phyloP scores from a whole-genome alignment of 2,888 invertebrate genomes.

The Drosophila longiperda region DNA sequence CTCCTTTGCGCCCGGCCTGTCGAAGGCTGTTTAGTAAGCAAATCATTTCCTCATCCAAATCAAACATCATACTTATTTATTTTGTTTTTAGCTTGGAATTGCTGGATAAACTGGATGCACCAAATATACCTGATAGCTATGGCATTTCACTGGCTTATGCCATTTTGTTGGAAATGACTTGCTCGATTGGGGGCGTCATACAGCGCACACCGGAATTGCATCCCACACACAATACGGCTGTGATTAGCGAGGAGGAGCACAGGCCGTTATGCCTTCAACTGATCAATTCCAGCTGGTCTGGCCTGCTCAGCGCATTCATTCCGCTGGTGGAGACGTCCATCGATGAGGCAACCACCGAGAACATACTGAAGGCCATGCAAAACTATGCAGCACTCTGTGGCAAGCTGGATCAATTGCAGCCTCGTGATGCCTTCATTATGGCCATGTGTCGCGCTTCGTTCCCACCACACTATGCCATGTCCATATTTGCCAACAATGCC shows the following conservation, averaged over 20 bases:
- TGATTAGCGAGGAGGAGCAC: slow-evolving; percentile 81
- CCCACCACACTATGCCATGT: slow-evolving; percentile 97
- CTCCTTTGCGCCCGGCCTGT: slow-evolving; percentile 92
- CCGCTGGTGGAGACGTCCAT: slow-evolving; percentile 97
- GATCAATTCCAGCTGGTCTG: slow-evolving; percentile 97
- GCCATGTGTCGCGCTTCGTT: slow-evolving; percentile 98
- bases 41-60: accelerated
- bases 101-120: slow-evolving; percentile 97
- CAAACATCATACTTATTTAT: background rate
- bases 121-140: slow-evolving; percentile 97
- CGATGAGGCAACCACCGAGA: slow-evolving; percentile 96
- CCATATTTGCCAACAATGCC: slow-evolving; percentile 89
- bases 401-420: slow-evolving; percentile 90
- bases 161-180: slow-evolving; percentile 95
- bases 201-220: slow-evolving; percentile 86
- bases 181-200: slow-evolving; percentile 91
- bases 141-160: slow-evolving; percentile 98
- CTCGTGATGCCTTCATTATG: slow-evolving; percentile 97
- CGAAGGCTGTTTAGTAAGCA: slow-evolving; percentile 96
- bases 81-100: slow-evolving; percentile 91
- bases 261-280: slow-evolving; percentile 88
- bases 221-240: slow-evolving; percentile 71
- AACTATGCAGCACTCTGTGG: slow-evolving; percentile 96
- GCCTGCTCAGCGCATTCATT: slow-evolving; percentile 95
- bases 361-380: slow-evolving; percentile 95